Conservation (phyloP, 35 echinoderm and acorn worm species). For the Apostichopus californicus region DNA sequence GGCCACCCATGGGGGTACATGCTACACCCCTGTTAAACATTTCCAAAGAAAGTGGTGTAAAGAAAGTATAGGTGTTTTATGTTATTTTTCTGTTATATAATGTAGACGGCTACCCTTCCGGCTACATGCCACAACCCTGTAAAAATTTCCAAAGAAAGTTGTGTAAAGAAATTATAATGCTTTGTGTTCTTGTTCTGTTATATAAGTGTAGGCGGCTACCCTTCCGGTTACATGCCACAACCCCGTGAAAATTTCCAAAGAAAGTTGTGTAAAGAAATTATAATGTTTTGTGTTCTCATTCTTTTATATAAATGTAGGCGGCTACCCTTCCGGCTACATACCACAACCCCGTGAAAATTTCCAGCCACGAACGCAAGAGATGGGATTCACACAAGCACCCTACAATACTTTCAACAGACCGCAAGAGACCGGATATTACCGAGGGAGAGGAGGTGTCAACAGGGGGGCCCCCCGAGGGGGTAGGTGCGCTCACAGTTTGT, state of each 20-base stretch:
- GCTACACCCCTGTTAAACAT: constrained; percentile 39
- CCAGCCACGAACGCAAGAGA: constrained; percentile 56
- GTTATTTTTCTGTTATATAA: too few species aligned
- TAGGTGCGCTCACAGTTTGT: constrained; percentile 47
- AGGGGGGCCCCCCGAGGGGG: constrained; percentile 62
- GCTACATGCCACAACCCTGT: constrained; percentile 21
- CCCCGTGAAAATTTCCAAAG: constrained; percentile 58
- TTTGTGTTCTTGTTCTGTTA: too few species aligned
- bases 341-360: constrained; percentile 55
- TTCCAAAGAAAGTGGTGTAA: background rate
- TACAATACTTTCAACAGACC: constrained; percentile 60
- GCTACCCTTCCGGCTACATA: constrained; percentile 44
- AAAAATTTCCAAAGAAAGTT: constrained; percentile 48
- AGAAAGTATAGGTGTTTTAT: too few species aligned
- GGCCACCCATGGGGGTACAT: constrained; percentile 41
- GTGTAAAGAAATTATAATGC: too few species aligned
- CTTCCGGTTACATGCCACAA: constrained; percentile 16
- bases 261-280: too few species aligned
- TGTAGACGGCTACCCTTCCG: constrained; percentile 27
- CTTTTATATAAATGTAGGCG: background rate
- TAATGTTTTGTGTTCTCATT: too few species aligned
- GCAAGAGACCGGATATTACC: constrained; percentile 54
- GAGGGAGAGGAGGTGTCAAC: constrained; percentile 31
- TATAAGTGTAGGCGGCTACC: constrained; percentile 13
- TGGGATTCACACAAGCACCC: constrained; percentile 44